These are phyloP conservation scores for Zeugodacus cucurbitae DNA, from an alignment of 1,140 invertebrate genomes.

Conservation along the genomic window DNA sequence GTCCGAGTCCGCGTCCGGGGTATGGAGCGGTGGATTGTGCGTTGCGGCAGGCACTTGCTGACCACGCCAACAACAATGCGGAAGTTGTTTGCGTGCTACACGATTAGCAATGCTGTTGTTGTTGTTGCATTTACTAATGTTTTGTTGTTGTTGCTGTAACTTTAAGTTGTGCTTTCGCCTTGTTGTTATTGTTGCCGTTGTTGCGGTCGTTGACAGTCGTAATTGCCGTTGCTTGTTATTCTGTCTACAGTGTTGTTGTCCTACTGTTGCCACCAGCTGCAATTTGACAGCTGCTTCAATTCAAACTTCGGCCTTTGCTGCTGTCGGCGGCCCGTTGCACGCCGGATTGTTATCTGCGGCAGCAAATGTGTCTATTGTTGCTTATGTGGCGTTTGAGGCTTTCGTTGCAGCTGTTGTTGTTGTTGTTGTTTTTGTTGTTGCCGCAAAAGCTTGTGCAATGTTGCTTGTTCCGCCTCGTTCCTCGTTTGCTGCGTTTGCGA, in stretches of 20 bases:
- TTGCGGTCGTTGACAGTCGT: neutral
- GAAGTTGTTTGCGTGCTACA: slow-evolving; percentile 7
- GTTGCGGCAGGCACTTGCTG: neutral
- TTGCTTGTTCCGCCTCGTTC: neutral
- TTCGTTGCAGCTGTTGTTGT: slow-evolving; percentile 4
- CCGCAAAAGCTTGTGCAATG: neutral
- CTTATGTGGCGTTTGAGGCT: neutral
- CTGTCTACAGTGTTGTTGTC: neutral
- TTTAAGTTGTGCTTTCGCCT: neutral
- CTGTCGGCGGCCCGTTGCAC: neutral
- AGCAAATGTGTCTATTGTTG: neutral
- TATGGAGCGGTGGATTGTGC: neutral
- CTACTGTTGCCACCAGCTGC: neutral
- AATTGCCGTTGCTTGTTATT: slow-evolving; percentile 5
- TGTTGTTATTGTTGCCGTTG: neutral
- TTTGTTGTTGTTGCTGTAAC: neutral
- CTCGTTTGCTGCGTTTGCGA: neutral
- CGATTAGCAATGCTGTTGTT: neutral
- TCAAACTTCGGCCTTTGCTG: neutral
- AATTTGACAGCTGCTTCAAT: neutral
- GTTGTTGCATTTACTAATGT: neutral
- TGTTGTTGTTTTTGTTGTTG: neutral
- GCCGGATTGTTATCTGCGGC: slow-evolving; percentile 15
- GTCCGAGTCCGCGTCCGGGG: no score
- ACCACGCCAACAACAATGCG: neutral